Conservation (phyloP, 2,113 vertebrate species). For the Trichechus manatus region DNA sequence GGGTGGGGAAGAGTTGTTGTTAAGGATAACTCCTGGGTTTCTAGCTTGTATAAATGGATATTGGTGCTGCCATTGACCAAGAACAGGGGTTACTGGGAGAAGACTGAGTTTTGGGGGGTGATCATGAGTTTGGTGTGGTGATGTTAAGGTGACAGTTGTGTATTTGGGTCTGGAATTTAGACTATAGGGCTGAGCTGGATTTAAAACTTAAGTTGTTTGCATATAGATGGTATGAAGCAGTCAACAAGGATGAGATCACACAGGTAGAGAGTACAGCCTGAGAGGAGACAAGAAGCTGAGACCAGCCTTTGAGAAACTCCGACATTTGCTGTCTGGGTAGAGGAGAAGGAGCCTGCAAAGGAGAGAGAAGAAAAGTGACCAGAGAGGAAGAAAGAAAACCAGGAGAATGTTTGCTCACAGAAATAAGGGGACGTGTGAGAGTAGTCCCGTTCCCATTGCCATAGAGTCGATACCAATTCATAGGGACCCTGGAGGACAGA, state of each 20-base stretch:
- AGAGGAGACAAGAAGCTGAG: not conserved
- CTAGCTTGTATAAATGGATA: not conserved
- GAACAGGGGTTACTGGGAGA: too few relatives aligned
- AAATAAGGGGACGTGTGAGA: not conserved
- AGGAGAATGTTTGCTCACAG: not conserved
- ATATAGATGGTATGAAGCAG: too few relatives aligned
- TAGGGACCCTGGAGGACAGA: too few relatives aligned
- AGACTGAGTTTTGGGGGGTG: not conserved
- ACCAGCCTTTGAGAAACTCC: not conserved
- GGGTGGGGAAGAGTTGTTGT: not conserved
- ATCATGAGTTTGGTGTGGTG: not conserved
- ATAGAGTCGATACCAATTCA: too few relatives aligned
- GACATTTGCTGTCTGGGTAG: not conserved
- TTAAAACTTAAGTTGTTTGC: not conserved
- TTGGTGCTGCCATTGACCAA: not conserved
- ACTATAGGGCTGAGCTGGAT: not conserved
- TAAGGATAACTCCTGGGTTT: not conserved
- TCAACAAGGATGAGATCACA: rapidly evolving
- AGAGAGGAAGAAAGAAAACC: not conserved
- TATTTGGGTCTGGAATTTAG: not conserved
- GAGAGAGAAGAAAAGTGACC: too few relatives aligned
- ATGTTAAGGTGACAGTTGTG: too few relatives aligned
- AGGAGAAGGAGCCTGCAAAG: not conserved
- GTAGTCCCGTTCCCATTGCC: too few relatives aligned
- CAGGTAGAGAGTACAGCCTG: not conserved